Evolutionary conservation across 2,888 invertebrate species (phyloP), one percentile per base, ranked within the genome.

Genomic region (Caenorhabditis imperialis): DNA sequence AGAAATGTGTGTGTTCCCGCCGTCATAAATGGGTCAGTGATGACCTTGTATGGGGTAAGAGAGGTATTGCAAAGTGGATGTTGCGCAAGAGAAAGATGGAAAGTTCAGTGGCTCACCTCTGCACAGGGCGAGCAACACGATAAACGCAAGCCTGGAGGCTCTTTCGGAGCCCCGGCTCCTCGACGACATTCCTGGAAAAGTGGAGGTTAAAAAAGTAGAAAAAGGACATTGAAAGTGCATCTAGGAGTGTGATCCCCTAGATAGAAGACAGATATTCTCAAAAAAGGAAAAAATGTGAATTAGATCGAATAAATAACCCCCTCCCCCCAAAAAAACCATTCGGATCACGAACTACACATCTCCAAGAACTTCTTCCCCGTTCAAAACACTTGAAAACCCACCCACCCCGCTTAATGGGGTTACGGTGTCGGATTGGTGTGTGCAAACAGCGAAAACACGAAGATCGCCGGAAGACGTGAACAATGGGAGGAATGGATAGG

Each of bases 21-120:
- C 60, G 57, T 67, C 67, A 57, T 60, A 61, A 70, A 61, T 70
- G 57, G 57, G 57, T 53, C 51, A 57, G 51, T 71, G 62, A 51
- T 71, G 71, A 51, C 63, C 63, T 65, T 54, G 42, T 20, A 8
- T 16, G 18, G 18, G 7, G 3, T 6, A 14, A 6, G 12, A 20
- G 18, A 3, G 12, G 4, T 4, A 16, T 3, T 6, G 22, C 20
- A 22, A 44, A 10, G 22, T 10, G 20, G 14, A 22, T 22, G 16
- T 8, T n/a, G n/a, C n/a, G n/a, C n/a, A n/a, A n/a, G n/a, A n/a
- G n/a, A n/a, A n/a, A n/a, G n/a, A n/a, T n/a, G n/a, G n/a, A n/a
- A n/a, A n/a, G n/a, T n/a, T n/a, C n/a, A n/a, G n/a, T n/a, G n/a
- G 37, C 27, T 16, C 8, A 65, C 63, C 63, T 65, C 63, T 65